Evolutionary conservation across 2,797 vertebrate species (phyloP), one percentile per base, ranked within the genome.

Genomic region (Typhlichthys eigenmanni): DNA sequence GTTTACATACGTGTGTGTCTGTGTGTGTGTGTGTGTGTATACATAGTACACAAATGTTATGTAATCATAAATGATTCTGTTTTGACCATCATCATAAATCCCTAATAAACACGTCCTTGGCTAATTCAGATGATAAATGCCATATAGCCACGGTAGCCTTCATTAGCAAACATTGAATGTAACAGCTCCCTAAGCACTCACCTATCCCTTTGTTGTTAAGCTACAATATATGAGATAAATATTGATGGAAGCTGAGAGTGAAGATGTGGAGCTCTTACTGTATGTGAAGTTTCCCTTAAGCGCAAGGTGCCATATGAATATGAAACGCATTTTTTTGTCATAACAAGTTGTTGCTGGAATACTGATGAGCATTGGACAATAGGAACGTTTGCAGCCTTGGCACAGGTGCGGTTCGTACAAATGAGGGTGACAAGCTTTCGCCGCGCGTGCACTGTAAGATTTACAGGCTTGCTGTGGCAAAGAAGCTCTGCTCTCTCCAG

Each of bases 401-500:
- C 47, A 74, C 68, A 76, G 52, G 47, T 10, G 1, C 16, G 60
- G 62, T 80, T 77, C 65, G 57, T 66, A 71, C 62, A 78, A 84
- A 80, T 17, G 6, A 69, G 64, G 72, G 74, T 79, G 69, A 71
- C 75, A 80, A 81, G 65, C 70, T 85, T 85, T 73, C 74, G 72
- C 79, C 83, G 60, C 68, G 60, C 58, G 54, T 24, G 24, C 3
- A 24, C 24, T 16, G 57, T 89, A 90, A 89, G 80, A 85, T 14
- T 34, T 76, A 74, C 67, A 71, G 68, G 78, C 78, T 79, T 76
- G 84, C 84, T 86, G 81, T 84, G 81, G 85, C 79, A 80, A 78
- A 79, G 74, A 69, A 77, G 80, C 78, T 81, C 84, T 83, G 76
- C 84, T 81, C 67, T 50, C 68, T 78, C 62, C 87, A 87, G 84